A percentile compares a stretch with the other conserved stretches of the same genome.
Evolutionary conservation across 2,113 vertebrate species (phyloP).

Genomic region (Cyanistes caeruleus): DNA sequence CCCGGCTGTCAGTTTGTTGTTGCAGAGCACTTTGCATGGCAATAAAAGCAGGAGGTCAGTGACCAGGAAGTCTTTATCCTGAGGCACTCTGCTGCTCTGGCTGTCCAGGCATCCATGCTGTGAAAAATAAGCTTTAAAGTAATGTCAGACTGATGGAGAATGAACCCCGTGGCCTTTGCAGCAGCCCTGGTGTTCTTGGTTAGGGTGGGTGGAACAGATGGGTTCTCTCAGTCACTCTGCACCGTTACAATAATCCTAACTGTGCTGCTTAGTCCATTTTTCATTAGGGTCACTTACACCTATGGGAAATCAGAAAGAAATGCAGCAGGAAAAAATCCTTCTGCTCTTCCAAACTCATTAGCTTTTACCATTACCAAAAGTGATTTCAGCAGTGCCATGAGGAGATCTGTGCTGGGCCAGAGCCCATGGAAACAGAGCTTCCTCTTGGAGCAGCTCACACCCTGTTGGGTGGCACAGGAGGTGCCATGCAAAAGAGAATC

Average conservation of each 20-base stretch:
- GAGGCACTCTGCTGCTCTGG: neutral
- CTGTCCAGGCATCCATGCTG: neutral
- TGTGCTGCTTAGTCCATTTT: conserved; percentile 16
- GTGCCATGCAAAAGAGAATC: neutral
- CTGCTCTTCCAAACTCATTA: neutral
- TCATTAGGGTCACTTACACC: conserved; percentile 46
- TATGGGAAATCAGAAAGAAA: conserved; percentile 8
- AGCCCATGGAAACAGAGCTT: neutral
- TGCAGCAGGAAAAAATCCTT: neutral
- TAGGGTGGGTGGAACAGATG: conserved; percentile 17
- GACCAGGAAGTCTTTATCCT: conserved; percentile 41
- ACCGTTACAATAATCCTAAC: neutral
- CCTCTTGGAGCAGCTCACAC: neutral
- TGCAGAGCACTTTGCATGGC: neutral
- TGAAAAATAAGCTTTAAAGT: conserved; percentile 51
- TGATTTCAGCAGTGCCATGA: neutral
- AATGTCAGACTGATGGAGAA: conserved; percentile 19
- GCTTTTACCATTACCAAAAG: neutral
- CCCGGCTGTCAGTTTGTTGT: neutral
- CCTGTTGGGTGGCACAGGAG: too few species aligned
- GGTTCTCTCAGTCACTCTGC: conserved; percentile 31
- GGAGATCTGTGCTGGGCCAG: neutral
- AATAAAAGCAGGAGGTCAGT: conserved; percentile 16
- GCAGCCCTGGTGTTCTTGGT: conserved; percentile 1
- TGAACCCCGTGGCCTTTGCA: conserved; percentile 3